Base-by-base conservation (phyloP, 2,888 invertebrate species). In the Tridacna crocea region DNA sequence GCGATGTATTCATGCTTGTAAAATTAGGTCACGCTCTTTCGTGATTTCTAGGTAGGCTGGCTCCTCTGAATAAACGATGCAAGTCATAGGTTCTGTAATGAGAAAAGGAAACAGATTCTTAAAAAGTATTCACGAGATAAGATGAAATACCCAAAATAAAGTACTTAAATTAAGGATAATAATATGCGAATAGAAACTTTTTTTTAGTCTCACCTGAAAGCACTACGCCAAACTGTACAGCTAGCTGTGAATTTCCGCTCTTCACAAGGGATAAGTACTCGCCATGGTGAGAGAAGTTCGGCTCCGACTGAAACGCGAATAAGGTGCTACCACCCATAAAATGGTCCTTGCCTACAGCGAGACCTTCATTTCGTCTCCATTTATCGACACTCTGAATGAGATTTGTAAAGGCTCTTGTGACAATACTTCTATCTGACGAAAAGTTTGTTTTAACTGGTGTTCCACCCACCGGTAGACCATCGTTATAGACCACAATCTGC, bases 311-410 rank as follows among this genome's bases (percentile, higher is more conserved):
- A 27, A 80, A 80, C 8, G 51, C 75, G 46, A 80, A 80, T 36
- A 80, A 51, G 22, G 76, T 80, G 24, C 75, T 68, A n/a, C 76
- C 76, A 48, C 58, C 26, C 51, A 68, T 27, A 65, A 65, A 76
- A 27, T 72, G 72, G 4, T 48, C 46, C 36, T 66, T 65, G 60
- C 77, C 66, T 26, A 80, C 24, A 48, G 55, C 48, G 58, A 73
- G 73, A 10, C 83, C 84, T 47, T 72, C 68, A 61, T 86, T 80
- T 17, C 60, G 61, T 63, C 78, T 72, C 85, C 82, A 85, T 65
- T 76, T 82, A 17, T 73, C 75, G 0, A 66, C 75, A 12, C 36
- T 27, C 22, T 78, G 47, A 17, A 84, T 65, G 72, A 87, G 75
- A 70, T 78, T 80, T 58, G 73, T 79, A 60, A 61, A 82, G 15